Percentiles rank a stretch among this genome's conserved stretches.
These are phyloP conservation scores for Agonopterix subpropinquella DNA, from an alignment of 2,888 invertebrate genomes.

Conservation along the genomic window DNA sequence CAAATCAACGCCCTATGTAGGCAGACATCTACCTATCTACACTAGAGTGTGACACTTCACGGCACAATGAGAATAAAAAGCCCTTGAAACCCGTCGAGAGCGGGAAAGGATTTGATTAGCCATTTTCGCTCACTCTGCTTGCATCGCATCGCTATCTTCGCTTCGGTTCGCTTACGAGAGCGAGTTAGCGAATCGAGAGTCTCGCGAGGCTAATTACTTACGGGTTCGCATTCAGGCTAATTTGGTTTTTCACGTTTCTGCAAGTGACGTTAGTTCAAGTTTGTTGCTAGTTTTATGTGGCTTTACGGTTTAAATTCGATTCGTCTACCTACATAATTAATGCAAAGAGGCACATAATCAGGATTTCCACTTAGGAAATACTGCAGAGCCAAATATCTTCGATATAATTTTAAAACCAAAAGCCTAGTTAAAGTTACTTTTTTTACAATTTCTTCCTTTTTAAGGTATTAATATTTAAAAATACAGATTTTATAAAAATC, in stretches of 20 bases:
- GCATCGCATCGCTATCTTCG: conserved; percentile 65
- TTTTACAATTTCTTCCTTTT: no score
- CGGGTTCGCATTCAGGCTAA: conserved; percentile 70
- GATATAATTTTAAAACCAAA: no score
- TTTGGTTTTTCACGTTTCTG: conserved; percentile 64
- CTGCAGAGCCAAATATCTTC: background rate
- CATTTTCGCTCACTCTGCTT: conserved; percentile 64
- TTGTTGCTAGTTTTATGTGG: conserved; percentile 11
- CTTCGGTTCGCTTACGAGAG: conserved; percentile 67
- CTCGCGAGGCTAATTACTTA: conserved; percentile 75
- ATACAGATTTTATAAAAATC: no score
- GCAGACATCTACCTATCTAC: background rate
- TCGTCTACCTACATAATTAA: conserved; percentile 1
- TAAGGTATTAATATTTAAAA: no score
- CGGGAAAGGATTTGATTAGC: conserved; percentile 74
- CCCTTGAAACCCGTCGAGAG: conserved; percentile 60
- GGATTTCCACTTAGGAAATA: background rate
- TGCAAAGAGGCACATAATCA: no score
- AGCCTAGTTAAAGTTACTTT: no score
- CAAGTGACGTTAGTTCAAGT: conserved; percentile 42
- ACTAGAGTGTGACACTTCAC: conserved; percentile 56
- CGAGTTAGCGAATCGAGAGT: conserved; percentile 61
- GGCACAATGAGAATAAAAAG: conserved; percentile 70
- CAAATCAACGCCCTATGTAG: background rate
- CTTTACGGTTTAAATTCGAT: conserved; percentile 6